phyloP scores from a whole-genome alignment of 1,140 invertebrate species.

The Drosophila nikananu region DNA sequence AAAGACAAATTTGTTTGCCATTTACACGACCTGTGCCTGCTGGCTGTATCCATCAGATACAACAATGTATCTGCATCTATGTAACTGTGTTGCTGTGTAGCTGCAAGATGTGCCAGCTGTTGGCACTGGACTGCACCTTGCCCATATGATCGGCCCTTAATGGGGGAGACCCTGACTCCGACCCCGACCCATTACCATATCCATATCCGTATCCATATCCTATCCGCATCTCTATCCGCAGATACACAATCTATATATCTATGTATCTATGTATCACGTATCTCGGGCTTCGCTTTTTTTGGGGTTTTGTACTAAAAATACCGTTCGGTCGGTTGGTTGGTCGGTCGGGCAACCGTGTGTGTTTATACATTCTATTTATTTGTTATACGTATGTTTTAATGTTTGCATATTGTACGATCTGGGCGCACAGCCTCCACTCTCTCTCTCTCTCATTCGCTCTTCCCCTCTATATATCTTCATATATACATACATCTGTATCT shows the following conservation, averaged over 20 bases:
- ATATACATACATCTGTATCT: constrained; percentile 5
- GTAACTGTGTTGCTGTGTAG: neutral
- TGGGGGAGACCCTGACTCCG: neutral
- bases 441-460: constrained; percentile 1
- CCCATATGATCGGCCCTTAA: constrained; percentile 16
- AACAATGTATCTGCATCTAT: constrained; percentile 17
- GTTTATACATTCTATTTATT: constrained; percentile 64
- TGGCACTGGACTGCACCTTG: constrained; percentile 31
- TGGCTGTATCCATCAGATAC: neutral
- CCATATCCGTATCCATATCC: constrained; percentile 4
- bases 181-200: neutral
- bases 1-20: constrained; percentile 48
- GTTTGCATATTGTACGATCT: constrained; percentile 51
- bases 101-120: constrained; percentile 23
- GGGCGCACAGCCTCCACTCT: neutral
- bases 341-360: constrained; percentile 37
- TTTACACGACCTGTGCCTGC: constrained; percentile 17
- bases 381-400: constrained; percentile 47
- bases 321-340: constrained; percentile 9
- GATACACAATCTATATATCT: neutral
- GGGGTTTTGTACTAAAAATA: constrained; percentile 50
- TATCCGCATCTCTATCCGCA: constrained; percentile 4
- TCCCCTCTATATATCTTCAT: neutral
- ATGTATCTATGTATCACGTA: constrained; percentile 27
- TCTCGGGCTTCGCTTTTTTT: constrained; percentile 18